Percentiles rank a stretch among this genome's conserved stretches.
Conservation (phyloP, 1,140 invertebrate genomes). For the Bombus terrestris region DNA sequence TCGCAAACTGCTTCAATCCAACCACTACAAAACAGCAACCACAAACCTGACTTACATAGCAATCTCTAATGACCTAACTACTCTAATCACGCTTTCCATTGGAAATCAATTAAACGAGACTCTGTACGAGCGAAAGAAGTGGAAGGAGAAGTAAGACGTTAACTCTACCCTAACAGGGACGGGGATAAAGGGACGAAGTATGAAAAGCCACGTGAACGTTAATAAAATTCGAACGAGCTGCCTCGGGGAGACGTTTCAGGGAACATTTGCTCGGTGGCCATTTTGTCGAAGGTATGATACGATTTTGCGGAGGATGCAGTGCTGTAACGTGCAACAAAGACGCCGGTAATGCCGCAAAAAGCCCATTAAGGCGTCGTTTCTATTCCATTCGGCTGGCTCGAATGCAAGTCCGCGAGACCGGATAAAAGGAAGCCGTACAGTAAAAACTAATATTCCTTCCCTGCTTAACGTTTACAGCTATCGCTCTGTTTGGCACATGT, state of each 20-base stretch:
- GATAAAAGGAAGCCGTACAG: constrained; percentile 33
- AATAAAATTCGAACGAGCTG: constrained; percentile 32
- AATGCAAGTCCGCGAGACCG: constrained; percentile 12
- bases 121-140: too few relatives aligned
- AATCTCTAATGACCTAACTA: background rate
- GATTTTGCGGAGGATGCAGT: too few relatives aligned
- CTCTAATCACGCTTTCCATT: background rate
- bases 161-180: background rate
- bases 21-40: too few relatives aligned
- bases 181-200: background rate
- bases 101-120: background rate
- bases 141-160: background rate
- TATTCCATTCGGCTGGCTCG: constrained; percentile 42
- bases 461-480: constrained; percentile 29
- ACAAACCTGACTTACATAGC: too few relatives aligned
- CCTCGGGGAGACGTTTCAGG: background rate
- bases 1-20: background rate
- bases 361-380: constrained; percentile 48
- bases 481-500: constrained; percentile 26
- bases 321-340: constrained; percentile 23
- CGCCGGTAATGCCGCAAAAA: constrained; percentile 31
- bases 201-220: background rate
- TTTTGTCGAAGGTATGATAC: background rate
- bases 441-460: constrained; percentile 44
- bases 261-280: background rate